Conservation (phyloP, 1,140 invertebrate species). For the Macrosteles quadrilineatus region DNA sequence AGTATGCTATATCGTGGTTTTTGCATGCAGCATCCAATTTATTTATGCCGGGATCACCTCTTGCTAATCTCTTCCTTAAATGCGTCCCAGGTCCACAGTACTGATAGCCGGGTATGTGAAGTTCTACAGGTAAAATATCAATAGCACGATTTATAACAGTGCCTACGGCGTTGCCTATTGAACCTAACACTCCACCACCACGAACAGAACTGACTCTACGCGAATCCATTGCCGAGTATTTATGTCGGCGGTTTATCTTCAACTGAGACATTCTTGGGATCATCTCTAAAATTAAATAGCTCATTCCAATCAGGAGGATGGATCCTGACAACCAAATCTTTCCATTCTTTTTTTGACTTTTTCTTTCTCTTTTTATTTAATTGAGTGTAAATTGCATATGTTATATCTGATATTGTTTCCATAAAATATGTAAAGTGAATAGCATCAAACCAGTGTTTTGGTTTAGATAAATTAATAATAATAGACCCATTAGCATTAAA, state of each 20-base stretch:
- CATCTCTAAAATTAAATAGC: not conserved
- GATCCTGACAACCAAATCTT: not conserved
- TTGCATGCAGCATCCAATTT: conserved; percentile 51
- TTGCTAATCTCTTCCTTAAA: conserved; percentile 47
- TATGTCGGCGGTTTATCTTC: not conserved
- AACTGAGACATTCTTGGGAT: not conserved
- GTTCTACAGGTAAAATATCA: conserved; percentile 51
- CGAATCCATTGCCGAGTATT: not conserved
- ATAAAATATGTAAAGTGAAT: not conserved
- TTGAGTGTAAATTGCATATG: not conserved
- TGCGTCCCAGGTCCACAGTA: conserved; percentile 55
- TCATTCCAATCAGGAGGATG: not conserved
- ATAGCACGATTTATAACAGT: conserved; percentile 40
- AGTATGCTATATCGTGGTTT: conserved; percentile 53
- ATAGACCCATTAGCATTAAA: not conserved
- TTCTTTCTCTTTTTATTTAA: not conserved
- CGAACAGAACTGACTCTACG: not conserved
- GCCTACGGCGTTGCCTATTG: not conserved
- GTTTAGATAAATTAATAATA: not conserved
- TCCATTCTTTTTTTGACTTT: not conserved
- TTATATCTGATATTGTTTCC: not conserved
- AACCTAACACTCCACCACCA: not conserved
- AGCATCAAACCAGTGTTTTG: not conserved
- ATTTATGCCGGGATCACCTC: conserved; percentile 52
- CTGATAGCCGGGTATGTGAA: conserved; percentile 53